phyloP scores from a whole-genome alignment of 1,140 invertebrate genomes.

The Gryon sp. region DNA sequence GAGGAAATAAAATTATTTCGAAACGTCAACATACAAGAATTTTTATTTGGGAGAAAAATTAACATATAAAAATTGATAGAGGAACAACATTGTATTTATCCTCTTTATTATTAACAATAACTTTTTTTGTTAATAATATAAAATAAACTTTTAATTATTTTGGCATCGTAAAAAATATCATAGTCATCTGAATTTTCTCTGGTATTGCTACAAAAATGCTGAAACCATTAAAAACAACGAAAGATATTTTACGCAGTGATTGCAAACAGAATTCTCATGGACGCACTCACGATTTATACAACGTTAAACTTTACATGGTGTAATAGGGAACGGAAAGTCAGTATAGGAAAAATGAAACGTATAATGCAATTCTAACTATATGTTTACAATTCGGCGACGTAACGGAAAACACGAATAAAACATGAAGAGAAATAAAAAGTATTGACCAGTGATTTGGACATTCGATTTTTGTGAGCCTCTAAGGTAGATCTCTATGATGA shows the following conservation, averaged over 20 bases:
- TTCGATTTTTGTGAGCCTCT: not conserved
- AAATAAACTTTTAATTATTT: too few relatives aligned
- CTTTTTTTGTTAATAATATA: too few relatives aligned
- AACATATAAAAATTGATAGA: too few relatives aligned
- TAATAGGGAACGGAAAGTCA: conserved; percentile 56
- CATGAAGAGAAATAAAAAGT: conserved; percentile 26
- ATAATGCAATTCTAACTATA: conserved; percentile 4
- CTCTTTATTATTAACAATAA: too few relatives aligned
- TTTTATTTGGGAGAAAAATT: too few relatives aligned
- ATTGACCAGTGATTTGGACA: conserved; percentile 13
- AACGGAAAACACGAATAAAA: conserved; percentile 43
- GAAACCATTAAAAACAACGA: conserved; percentile 27
- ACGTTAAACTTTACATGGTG: conserved; percentile 52
- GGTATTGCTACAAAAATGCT: conserved; percentile 4
- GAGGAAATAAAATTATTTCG: too few relatives aligned
- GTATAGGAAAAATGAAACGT: conserved; percentile 46
- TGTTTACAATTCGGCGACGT: conserved; percentile 16
- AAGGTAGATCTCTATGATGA: not conserved
- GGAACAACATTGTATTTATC: too few relatives aligned
- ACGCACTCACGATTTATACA: conserved; percentile 41
- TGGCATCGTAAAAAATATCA: too few relatives aligned
- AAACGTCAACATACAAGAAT: too few relatives aligned
- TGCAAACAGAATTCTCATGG: conserved; percentile 34
- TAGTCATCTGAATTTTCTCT: conserved; percentile 26
- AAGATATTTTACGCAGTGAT: conserved; percentile 34